These are phyloP conservation scores for Laticauda laticaudata DNA, from an alignment of 2,113 vertebrate genomes.

Conservation along the genomic window DNA sequence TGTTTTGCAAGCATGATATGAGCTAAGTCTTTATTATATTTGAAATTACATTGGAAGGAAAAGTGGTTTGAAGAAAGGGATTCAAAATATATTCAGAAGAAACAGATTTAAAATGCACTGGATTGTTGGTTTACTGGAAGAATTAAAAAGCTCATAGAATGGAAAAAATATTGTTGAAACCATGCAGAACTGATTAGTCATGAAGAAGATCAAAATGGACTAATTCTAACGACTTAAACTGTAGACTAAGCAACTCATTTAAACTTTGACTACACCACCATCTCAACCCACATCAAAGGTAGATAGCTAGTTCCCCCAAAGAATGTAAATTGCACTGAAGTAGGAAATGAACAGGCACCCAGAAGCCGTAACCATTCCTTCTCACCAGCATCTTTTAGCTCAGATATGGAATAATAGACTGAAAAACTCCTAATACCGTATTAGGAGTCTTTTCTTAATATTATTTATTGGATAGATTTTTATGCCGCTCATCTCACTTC, in stretches of 20 bases:
- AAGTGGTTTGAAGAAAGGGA: not conserved
- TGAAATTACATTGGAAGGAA: not conserved
- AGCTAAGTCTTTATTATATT: not conserved
- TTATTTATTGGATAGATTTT: not conserved
- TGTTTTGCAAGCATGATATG: not conserved
- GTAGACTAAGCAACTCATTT: not conserved
- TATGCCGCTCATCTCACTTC: not conserved
- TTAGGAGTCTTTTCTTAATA: not conserved
- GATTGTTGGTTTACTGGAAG: not conserved
- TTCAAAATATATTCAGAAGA: not conserved
- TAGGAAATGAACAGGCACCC: not conserved
- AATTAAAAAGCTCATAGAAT: not conserved
- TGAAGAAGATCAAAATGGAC: not conserved
- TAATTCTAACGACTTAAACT: not conserved
- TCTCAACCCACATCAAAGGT: not conserved
- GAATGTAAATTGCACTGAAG: not conserved
- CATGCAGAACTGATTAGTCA: not conserved
- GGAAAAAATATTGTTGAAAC: not conserved
- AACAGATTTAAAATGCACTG: not conserved
- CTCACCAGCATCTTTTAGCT: not conserved
- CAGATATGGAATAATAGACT: not conserved
- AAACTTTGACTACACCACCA: not conserved
- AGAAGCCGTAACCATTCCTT: not conserved
- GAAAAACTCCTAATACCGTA: not conserved
- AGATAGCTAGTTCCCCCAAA: not conserved